Base-by-base conservation (phyloP, 2,797 vertebrate genomes). In the Aulostomus chinensis region DNA sequence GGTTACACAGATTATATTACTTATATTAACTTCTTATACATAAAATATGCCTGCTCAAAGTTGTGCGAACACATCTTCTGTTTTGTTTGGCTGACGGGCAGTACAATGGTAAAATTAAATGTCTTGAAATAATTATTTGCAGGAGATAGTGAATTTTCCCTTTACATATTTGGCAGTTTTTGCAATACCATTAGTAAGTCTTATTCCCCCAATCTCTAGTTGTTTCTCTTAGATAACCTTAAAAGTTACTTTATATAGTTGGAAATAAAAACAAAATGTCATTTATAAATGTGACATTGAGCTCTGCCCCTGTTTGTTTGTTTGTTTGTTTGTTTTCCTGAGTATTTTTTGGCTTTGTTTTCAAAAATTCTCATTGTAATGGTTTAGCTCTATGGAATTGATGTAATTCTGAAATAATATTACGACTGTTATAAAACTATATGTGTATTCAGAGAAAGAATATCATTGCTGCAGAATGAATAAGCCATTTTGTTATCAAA, bases 371-470 rank as follows among this genome's bases (percentile, higher is more conserved):
- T 68, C 56, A 22, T 60, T 75, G 58, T 48, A 58, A 51, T 39
- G 24, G 34, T 69, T 80, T 69, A 48, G 29, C 47, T 56, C 29
- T 70, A 53, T 68, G 40, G 31, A 61, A 60, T 15, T 53, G 53
- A 36, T 84, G 74, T 80, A 41, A 68, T 68, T 80, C 81, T 75
- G 16, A 70, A 61, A 68, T 56, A 58, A 41, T 81, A 80, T 60
- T 59, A 73, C 15, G 77, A 86, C 84, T 90, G 83, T 90, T 88
- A 82, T 80, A 41, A 73, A 76, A 61, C 24, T 73, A 73, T 71
- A 76, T 81, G 67, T 84, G 81, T 83, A 84, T 86, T 76, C 58
- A 81, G 77, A 86, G 62, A 49, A 41, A 62, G 36, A 43, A 52
- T 74, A 63, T 64, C 45, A 66, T 60, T 85, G 78, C 77, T 84